Evolutionary conservation across 2,888 invertebrate species (phyloP).

Genomic region (Diaphora mendica): DNA sequence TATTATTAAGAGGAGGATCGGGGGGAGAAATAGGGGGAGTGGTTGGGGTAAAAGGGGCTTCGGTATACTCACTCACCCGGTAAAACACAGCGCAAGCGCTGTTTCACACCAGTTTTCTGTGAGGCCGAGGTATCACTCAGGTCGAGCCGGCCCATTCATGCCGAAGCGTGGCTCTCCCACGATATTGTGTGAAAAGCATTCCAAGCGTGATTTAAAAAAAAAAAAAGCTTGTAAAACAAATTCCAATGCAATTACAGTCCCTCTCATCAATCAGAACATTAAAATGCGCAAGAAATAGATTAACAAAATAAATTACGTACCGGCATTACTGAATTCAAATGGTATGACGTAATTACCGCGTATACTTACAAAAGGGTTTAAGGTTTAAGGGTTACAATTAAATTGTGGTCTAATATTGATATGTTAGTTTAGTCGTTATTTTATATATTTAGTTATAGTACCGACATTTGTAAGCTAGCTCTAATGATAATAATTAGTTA

Average conservation of each 20-base stretch:
- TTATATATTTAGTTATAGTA: background rate
- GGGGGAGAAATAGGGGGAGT: too few relatives aligned
- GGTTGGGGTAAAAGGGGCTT: too few relatives aligned
- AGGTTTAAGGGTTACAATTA: background rate
- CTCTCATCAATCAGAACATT: background rate
- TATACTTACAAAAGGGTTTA: background rate
- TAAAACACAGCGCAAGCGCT: too few relatives aligned
- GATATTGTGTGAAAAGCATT: too few relatives aligned
- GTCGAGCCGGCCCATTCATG: too few relatives aligned
- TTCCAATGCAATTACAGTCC: background rate
- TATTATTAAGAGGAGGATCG: too few relatives aligned
- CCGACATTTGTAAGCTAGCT: background rate
- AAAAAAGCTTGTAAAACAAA: background rate
- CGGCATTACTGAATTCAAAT: background rate
- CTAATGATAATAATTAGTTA: too few relatives aligned
- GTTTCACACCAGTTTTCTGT: too few relatives aligned
- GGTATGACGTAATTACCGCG: background rate
- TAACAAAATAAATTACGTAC: background rate
- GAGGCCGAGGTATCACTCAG: too few relatives aligned
- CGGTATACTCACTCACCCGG: too few relatives aligned
- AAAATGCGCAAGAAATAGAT: background rate
- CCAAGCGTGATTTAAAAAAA: too few relatives aligned
- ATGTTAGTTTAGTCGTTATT: background rate
- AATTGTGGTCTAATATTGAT: background rate
- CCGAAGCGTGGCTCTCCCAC: too few relatives aligned